Evolutionary conservation across 2,888 invertebrate genomes (phyloP).

Genomic region (Vesta saturnalis): DNA sequence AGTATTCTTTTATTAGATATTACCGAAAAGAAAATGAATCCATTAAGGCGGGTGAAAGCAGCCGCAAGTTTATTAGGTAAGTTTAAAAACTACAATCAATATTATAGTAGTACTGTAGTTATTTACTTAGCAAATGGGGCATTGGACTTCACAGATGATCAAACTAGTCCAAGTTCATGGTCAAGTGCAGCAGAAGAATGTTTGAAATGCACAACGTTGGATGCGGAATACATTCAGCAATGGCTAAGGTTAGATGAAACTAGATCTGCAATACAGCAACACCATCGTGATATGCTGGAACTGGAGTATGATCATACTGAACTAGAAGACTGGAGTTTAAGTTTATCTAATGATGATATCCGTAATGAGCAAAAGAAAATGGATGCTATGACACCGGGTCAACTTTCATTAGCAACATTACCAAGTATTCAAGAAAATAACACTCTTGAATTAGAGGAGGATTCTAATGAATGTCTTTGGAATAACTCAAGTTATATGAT

Average conservation of each 20-base stretch:
- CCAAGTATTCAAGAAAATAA: slow-evolving; percentile 81
- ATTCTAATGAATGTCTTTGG: slow-evolving; percentile 79
- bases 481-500: slow-evolving; percentile 78
- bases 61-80: slow-evolving; percentile 62
- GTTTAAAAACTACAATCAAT: slow-evolving; percentile 45
- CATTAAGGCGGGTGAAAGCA: slow-evolving; percentile 68
- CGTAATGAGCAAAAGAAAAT: slow-evolving; percentile 59
- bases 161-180: slow-evolving; percentile 64
- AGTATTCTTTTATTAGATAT: slow-evolving; percentile 71
- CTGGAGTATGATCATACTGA: slow-evolving; percentile 80
- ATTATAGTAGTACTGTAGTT: neutral
- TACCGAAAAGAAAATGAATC: slow-evolving; percentile 66
- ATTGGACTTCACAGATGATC: slow-evolving; percentile 56
- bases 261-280: slow-evolving; percentile 73
- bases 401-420: slow-evolving; percentile 72
- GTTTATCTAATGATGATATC: slow-evolving; percentile 76
- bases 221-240: slow-evolving; percentile 79
- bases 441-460: slow-evolving; percentile 77
- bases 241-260: slow-evolving; percentile 80
- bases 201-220: slow-evolving; percentile 70
- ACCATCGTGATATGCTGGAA: slow-evolving; percentile 74
- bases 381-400: slow-evolving; percentile 68
- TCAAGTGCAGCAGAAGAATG: slow-evolving; percentile 69
- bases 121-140: slow-evolving; percentile 51
- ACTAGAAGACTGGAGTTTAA: slow-evolving; percentile 82